Conservation (phyloP, 1,140 invertebrate species). For the Venustaconcha ellipsiformis region DNA sequence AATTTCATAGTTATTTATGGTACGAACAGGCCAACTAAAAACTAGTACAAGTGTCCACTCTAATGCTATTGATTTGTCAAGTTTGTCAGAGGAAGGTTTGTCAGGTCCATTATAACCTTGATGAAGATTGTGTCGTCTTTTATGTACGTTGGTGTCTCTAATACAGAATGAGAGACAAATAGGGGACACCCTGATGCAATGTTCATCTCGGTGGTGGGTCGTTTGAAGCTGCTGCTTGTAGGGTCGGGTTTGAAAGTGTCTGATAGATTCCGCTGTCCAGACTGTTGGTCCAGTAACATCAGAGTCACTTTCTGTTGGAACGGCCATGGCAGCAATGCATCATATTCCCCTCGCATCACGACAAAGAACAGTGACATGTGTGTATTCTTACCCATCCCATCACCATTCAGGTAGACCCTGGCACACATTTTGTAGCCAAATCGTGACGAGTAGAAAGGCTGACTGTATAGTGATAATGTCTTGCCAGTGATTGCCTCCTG, state of each 20-base stretch:
- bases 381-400: slow-evolving; percentile 59
- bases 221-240: slow-evolving; percentile 49
- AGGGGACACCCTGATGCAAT: slow-evolving; percentile 60
- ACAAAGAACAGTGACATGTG: slow-evolving; percentile 65
- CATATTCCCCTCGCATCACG: slow-evolving; percentile 61
- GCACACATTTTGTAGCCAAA: slow-evolving; percentile 67
- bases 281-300: slow-evolving; percentile 53
- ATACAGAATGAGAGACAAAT: slow-evolving; percentile 45
- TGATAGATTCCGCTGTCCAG: slow-evolving; percentile 41
- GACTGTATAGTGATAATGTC: slow-evolving; percentile 59
- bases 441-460: slow-evolving; percentile 62
- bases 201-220: slow-evolving; percentile 60
- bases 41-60: no score
- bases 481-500: slow-evolving; percentile 51
- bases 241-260: slow-evolving; percentile 61
- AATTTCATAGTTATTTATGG: no score
- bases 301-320: slow-evolving; percentile 62
- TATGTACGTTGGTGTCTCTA: slow-evolving; percentile 49
- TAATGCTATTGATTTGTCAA: no score
- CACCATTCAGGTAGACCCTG: slow-evolving; percentile 61
- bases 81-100: slow-evolving; percentile 2
- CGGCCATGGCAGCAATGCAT: slow-evolving; percentile 60
- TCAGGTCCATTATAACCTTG: slow-evolving; percentile 48
- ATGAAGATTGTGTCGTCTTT: slow-evolving; percentile 62
- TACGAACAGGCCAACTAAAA: no score